These are phyloP conservation scores for Agonopterix subpropinquella DNA, from an alignment of 2,888 invertebrate species.

Conservation along the genomic window DNA sequence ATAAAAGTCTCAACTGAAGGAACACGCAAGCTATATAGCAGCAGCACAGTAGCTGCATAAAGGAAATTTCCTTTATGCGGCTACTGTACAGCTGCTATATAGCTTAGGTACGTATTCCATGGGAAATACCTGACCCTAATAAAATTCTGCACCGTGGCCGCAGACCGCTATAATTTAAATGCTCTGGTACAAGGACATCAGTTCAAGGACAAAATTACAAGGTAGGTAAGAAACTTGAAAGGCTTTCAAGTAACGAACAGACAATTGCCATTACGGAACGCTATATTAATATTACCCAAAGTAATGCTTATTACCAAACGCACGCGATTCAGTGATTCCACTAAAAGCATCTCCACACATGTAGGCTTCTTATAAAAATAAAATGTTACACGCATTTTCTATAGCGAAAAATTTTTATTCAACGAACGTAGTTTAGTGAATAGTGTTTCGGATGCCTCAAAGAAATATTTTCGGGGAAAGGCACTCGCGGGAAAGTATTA, in stretches of 20 bases:
- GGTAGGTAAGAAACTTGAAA: slow-evolving; percentile 16
- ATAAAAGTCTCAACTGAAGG: too few species aligned
- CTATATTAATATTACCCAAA: slow-evolving; percentile 39
- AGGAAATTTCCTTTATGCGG: too few species aligned
- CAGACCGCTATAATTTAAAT: too few species aligned
- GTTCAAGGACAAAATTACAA: too few species aligned
- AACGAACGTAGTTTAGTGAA: slow-evolving; percentile 39
- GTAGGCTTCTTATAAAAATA: slow-evolving; percentile 30
- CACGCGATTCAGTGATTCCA: slow-evolving; percentile 64
- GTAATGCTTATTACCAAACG: slow-evolving; percentile 42
- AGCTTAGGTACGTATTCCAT: too few species aligned
- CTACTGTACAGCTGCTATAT: too few species aligned
- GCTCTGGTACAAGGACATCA: too few species aligned
- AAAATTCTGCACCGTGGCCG: too few species aligned
- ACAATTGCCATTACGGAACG: slow-evolving; percentile 37
- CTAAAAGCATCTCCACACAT: slow-evolving; percentile 54
- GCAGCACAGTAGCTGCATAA: too few species aligned
- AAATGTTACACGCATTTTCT: slow-evolving; percentile 35
- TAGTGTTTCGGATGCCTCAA: slow-evolving; percentile 46
- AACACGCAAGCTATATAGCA: too few species aligned
- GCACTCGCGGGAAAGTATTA: slow-evolving; percentile 32
- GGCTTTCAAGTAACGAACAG: slow-evolving; percentile 31
- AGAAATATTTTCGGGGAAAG: slow-evolving; percentile 45
- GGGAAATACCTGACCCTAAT: too few species aligned
- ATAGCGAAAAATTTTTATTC: slow-evolving; percentile 45